Conservation (phyloP, 2,797 vertebrate species). For the Perodicticus potto region DNA sequence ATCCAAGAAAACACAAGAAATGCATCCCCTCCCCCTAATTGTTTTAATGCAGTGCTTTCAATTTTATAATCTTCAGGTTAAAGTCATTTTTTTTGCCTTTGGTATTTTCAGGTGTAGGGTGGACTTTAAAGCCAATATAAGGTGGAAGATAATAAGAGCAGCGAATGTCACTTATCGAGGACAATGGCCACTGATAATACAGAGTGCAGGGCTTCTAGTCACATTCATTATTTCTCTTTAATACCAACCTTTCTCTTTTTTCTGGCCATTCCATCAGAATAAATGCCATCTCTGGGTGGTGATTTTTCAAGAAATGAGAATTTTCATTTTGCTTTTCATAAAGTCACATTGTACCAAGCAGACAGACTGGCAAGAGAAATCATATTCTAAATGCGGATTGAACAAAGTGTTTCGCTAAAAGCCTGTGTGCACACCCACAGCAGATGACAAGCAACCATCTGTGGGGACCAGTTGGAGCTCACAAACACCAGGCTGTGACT, state of each 20-base stretch:
- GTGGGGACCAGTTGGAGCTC: background rate
- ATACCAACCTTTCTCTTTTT: background rate
- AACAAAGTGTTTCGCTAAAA: background rate
- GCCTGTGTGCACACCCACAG: background rate
- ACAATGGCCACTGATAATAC: background rate
- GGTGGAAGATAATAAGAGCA: background rate
- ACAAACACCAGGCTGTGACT: background rate
- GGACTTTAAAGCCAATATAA: conserved; percentile 6
- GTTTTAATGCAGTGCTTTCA: background rate
- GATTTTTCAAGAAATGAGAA: conserved; percentile 31
- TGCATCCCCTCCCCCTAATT: background rate
- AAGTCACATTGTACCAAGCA: background rate
- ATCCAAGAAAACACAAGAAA: conserved; percentile 12
- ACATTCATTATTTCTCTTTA: background rate
- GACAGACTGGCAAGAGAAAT: conserved; percentile 1
- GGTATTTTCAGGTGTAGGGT: conserved; percentile 10
- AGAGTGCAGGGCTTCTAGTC: background rate
- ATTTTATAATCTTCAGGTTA: background rate
- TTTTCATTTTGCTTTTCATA: conserved; percentile 49
- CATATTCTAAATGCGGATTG: background rate
- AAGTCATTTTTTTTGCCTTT: background rate
- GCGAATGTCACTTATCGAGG: background rate
- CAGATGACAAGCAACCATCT: background rate
- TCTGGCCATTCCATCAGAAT: background rate
- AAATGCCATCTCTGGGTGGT: background rate